Evolutionary conservation across 2,888 invertebrate genomes (phyloP).

Genomic region (Drosophila mulleri): DNA sequence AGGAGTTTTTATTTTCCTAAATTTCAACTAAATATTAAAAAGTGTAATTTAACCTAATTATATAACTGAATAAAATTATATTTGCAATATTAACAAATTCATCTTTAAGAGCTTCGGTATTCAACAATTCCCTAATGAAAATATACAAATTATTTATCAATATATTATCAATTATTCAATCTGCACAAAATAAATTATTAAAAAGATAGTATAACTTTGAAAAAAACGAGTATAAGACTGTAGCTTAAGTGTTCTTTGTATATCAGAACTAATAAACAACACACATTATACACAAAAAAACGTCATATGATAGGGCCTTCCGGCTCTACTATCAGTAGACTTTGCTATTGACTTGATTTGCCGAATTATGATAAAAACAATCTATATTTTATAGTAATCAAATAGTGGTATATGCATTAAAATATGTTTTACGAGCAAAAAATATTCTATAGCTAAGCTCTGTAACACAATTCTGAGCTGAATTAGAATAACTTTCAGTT

Average conservation of each 20-base stretch:
- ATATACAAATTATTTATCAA: not conserved
- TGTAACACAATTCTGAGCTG: not conserved
- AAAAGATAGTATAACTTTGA: not conserved
- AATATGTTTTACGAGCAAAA: not conserved
- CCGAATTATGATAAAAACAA: not conserved
- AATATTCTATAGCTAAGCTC: not conserved
- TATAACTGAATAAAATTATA: too few relatives aligned
- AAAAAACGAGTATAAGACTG: not conserved
- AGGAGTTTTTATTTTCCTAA: too few relatives aligned
- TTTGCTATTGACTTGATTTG: not conserved
- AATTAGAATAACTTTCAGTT: not conserved
- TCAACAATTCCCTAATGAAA: too few relatives aligned
- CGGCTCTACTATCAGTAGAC: not conserved
- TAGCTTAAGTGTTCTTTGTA: not conserved
- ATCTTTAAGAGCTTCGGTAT: too few relatives aligned
- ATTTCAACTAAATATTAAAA: too few relatives aligned
- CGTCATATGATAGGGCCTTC: conserved; percentile 1
- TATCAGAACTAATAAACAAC: not conserved
- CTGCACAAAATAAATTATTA: not conserved
- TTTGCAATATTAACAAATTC: too few relatives aligned
- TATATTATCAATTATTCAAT: not conserved
- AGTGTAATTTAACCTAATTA: too few relatives aligned
- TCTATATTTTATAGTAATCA: not conserved
- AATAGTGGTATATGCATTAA: too few relatives aligned
- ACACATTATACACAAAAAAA: not conserved